Base-by-base conservation (phyloP, 2,888 invertebrate genomes). In the Odontothrips loti region DNA sequence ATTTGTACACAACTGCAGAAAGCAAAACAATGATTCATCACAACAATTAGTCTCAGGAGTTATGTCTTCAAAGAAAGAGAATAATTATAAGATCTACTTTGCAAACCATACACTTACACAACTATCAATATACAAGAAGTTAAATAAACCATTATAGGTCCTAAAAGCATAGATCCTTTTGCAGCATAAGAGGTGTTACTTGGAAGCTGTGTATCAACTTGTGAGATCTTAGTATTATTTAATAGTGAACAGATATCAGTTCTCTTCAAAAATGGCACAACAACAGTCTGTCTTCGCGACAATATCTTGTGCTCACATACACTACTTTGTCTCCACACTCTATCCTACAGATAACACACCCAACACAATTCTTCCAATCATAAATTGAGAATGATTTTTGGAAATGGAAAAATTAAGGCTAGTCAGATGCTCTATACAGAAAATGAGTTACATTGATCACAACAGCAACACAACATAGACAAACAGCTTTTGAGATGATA, bases 1-100 rank as follows among this genome's bases (percentile, higher is more conserved):
- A 75, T 75, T 75, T 75, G 68, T 75, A 75, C 68, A 75, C 27
- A 75, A 75, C 23, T 75, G 27, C n/a, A 75, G 27, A 27, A 27
- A 23, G 23, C 17, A 58, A 58, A 2, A 43, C 34, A 6, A 43
- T 43, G 34, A 43, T 43, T 43, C 34, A 58, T 20, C 58, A 58
- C 58, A 15, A 17, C 17, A 43, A 43, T 43, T 43, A 43, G 34
- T 43, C 34, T 43, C 34, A 43, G 34, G 34, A 43, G 34, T 43
- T 43, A 43, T 43, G 34, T 43, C 34, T 43, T 43, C 6, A 43
- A 6, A 43, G 2, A 43, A 43, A 43, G 34, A 43, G 34, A 43
- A 6, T 43, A 43, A 43, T 43, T 43, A 43, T 6, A 43, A 43
- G 2, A 43, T 43, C 34, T 43, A 43, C 34, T 43, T 43, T 2